Evolutionary conservation across 1,140 invertebrate species (phyloP).

Genomic region (Procambarus clarkii): DNA sequence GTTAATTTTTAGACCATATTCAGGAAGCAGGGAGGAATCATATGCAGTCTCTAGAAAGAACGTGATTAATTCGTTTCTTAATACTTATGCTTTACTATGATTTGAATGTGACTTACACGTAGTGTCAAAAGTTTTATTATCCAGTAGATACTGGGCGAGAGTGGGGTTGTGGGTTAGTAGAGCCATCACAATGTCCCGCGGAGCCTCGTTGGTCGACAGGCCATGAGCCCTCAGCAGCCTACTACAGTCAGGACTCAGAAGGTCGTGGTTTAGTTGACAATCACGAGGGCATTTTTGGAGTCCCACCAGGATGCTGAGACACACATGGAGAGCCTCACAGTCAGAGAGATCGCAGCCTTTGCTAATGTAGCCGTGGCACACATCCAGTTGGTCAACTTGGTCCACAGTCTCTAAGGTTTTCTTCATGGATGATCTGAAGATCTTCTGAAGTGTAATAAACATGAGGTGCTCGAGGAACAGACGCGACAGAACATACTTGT

Average conservation of each 20-base stretch:
- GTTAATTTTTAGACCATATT: too few species aligned
- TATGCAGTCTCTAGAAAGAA: too few species aligned
- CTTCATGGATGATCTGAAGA: not conserved
- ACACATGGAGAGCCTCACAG: constrained; percentile 45
- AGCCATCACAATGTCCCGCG: constrained; percentile 35
- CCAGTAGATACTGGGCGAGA: not conserved
- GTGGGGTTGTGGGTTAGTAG: constrained; percentile 4
- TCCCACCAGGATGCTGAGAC: constrained; percentile 24
- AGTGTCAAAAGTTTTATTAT: not conserved
- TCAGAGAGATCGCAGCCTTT: not conserved
- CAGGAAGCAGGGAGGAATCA: too few species aligned
- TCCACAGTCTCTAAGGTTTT: not conserved
- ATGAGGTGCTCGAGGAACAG: constrained; percentile 22
- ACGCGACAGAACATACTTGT: constrained; percentile 8
- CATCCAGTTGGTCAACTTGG: not conserved
- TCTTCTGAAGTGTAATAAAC: not conserved
- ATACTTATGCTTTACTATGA: too few species aligned
- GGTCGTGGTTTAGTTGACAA: constrained; percentile 55
- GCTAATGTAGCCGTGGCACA: constrained; percentile 35
- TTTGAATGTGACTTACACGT: not conserved
- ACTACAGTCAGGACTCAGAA: constrained; percentile 6
- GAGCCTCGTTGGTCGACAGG: constrained; percentile 22
- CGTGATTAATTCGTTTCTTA: too few species aligned
- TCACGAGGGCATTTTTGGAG: constrained; percentile 1
- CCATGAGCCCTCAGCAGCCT: constrained; percentile 22